Base-by-base conservation (phyloP, 2,113 vertebrate genomes). In the Aegotheles bennettii region DNA sequence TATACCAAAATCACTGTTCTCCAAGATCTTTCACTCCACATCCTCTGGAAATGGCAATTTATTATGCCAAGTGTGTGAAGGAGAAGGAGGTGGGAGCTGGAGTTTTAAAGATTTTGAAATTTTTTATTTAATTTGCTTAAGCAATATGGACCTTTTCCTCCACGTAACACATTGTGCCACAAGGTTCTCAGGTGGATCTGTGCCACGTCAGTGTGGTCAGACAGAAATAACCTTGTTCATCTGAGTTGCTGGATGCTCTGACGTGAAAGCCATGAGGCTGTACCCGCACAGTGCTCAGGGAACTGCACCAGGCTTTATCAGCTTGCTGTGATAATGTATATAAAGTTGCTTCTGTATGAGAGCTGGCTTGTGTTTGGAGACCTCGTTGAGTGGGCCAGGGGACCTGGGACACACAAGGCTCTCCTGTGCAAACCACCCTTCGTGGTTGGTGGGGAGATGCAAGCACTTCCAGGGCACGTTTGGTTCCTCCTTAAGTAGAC, bases 161-260 rank as follows among this genome's bases (percentile, higher is more conserved):
- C 59, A 61, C 0, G 0, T 29, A 40, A 51, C 26, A 10, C 36
- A 2, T 26, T 6, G n/a, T 80, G 18, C 36, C 57, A n/a, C 13
- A 11, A 43, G 45, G 38, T 31, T 79, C 68, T 6, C 5, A 10
- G 56, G 53, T 45, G 60, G 33, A 38, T n/a, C 70, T 60, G 14
- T 60, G 45, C 33, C 26, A 10, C 28, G 5, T 68, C 25, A 1
- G 13, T 10, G 70, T n/a, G 64, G 21, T 53, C 69, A 64, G 51
- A 26, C 7, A 26, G 71, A 11, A 1, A 19, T 1, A 20, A 64
- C 7, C 67, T 63, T 4, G 9, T 54, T 83, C n/a, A 10, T 10
- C 7, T 11, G 43, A 42, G 59, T 6, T 40, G 47, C 31, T 74
- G 65, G 38, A 23, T 48, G 63, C 36, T 82, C 26, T 42, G 54